Conservation (phyloP, 2,888 invertebrate genomes). For the Epistrophella euchroma region DNA sequence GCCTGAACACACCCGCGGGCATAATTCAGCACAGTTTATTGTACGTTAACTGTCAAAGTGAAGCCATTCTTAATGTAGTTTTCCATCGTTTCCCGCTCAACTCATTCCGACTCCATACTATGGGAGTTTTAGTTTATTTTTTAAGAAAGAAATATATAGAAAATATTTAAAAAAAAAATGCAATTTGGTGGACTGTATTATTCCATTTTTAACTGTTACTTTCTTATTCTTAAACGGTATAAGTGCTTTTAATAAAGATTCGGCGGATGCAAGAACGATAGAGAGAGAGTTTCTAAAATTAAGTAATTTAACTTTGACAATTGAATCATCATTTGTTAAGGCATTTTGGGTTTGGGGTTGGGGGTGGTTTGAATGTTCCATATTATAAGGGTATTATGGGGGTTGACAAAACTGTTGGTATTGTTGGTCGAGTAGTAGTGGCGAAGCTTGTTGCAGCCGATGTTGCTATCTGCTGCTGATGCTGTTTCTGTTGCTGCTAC, state of each 20-base stretch:
- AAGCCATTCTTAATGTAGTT: constrained; percentile 19
- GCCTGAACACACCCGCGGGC: constrained; percentile 26
- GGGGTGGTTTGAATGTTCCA: constrained; percentile 7
- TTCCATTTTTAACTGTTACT: constrained; percentile 56
- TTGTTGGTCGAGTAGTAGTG: constrained; percentile 60
- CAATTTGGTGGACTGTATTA: constrained; percentile 53
- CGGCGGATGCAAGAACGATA: background rate
- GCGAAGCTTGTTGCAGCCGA: constrained; percentile 60
- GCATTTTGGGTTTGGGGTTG: constrained; percentile 35
- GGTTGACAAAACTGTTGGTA: constrained; percentile 39
- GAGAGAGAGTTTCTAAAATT: constrained; percentile 44
- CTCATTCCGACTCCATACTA: background rate
- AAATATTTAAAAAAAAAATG: constrained; percentile 11
- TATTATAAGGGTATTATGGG: background rate
- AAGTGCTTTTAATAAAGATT: constrained; percentile 50
- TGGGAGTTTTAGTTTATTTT: constrained; percentile 8
- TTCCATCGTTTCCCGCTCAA: background rate
- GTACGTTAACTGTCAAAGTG: constrained; percentile 43
- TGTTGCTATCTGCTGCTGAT: constrained; percentile 49
- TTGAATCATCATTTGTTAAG: constrained; percentile 68
- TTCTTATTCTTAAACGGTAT: constrained; percentile 60
- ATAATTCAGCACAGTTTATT: background rate
- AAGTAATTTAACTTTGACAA: constrained; percentile 76
- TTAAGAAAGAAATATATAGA: background rate
- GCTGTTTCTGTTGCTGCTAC: constrained; percentile 49